Base-by-base conservation (phyloP, 2,888 invertebrate species). In the Acrobasis consociella region DNA sequence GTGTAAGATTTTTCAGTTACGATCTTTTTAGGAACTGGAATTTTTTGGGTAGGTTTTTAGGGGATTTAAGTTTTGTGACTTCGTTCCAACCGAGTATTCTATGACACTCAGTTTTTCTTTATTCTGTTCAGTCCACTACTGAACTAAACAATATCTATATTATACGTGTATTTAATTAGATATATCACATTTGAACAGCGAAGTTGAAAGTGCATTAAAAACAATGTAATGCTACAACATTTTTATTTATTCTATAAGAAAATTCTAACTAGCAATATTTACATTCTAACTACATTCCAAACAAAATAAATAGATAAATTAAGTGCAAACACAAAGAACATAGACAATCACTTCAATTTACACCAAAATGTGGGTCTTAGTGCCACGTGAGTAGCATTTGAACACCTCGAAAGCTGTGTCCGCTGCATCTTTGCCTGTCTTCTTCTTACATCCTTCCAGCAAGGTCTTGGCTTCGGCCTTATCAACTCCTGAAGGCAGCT, bases 371-470 rank as follows among this genome's bases (percentile, higher is more conserved):
- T 88, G 89, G 13, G 83, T 81, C 52, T 90, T 90, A 0, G 88
- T 82, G 1, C 81, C 84, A 0, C 78, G 68, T 46, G 86, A 81
- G 64, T 91, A 90, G 67, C 93, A 93, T 71, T 93, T 93, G 62
- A 84, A 87, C 9, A 87, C 83, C 68, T 90, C 81, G 50, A 80
- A 91, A 0, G 89, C 87, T 0, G 82, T 89, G 5, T 93, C 91
- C 1, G 85, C 82, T 0, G 83, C 72, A 10, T 86, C 83, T 60
- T 81, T 84, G 1, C 90, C 92, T 22, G 76, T 80, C 60, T 87
- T 85, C 9, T 68, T 78, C 67, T 87, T 87, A 72, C 93, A 93
- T 49, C 77, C 80, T 51, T 86, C 86, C 0, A 91, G 76, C 9
- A 92, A 73, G 51, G 87, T 89, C 55, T 77, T 75, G 0, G 89